Conservation (phyloP, 2,888 invertebrate genomes). For the Hypolimnas misippus region DNA sequence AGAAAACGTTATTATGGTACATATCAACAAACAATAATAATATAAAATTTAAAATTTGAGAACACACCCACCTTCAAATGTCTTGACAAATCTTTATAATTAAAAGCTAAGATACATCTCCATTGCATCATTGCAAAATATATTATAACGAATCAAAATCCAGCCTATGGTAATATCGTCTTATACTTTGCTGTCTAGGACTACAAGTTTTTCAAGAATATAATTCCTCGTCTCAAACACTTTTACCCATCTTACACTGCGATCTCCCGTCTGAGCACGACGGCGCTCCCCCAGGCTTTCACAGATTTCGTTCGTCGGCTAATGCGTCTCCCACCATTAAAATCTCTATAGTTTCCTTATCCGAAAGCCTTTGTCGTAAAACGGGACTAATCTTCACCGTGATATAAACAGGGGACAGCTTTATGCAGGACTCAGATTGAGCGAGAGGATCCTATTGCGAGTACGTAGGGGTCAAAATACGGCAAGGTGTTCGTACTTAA, state of each 20-base stretch:
- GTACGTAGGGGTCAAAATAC: background rate
- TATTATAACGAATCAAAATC: too few relatives aligned
- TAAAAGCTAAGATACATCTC: too few relatives aligned
- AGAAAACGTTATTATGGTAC: too few relatives aligned
- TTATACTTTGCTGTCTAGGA: too few relatives aligned
- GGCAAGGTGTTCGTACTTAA: background rate
- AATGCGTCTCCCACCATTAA: conserved; percentile 42
- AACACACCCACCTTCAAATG: too few relatives aligned
- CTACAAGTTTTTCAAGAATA: background rate
- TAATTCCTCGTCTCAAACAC: conserved; percentile 6
- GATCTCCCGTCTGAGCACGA: background rate
- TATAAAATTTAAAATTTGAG: too few relatives aligned
- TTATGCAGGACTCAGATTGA: background rate
- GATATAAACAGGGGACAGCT: conserved; percentile 21
- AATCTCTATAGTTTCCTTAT: conserved; percentile 39
- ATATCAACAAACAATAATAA: too few relatives aligned
- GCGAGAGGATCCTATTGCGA: background rate
- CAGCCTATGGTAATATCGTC: too few relatives aligned
- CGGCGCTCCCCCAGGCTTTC: conserved; percentile 14
- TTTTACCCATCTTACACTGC: conserved; percentile 6
- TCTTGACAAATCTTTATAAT: too few relatives aligned
- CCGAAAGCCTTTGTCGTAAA: conserved; percentile 39
- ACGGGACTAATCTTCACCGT: conserved; percentile 25
- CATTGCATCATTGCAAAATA: too few relatives aligned
- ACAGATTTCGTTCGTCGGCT: conserved; percentile 23